Percentiles rank a stretch among this genome's conserved stretches.
These are phyloP conservation scores for Lasioglossum leucozonium DNA, from an alignment of 2,888 invertebrate genomes.

Conservation along the genomic window DNA sequence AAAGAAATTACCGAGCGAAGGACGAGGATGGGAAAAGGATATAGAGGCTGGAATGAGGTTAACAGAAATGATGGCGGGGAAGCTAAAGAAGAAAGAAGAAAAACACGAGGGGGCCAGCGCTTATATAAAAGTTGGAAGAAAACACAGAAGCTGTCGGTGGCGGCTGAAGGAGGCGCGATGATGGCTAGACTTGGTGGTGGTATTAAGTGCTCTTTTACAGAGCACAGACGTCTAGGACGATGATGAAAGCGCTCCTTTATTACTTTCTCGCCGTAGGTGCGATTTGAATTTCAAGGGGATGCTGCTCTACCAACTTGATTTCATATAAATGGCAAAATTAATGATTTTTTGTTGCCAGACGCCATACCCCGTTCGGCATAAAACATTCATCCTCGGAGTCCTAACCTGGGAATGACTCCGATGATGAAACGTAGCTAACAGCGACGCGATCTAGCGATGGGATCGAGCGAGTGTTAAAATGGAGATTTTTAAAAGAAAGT, in stretches of 20 bases:
- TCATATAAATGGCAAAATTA: constrained; percentile 15
- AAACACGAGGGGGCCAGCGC: constrained; percentile 37
- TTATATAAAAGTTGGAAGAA: constrained; percentile 66
- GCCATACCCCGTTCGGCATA: constrained; percentile 12
- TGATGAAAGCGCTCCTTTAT: constrained; percentile 69
- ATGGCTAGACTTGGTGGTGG: constrained; percentile 54
- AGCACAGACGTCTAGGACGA: constrained; percentile 60
- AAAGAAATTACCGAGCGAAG: background rate
- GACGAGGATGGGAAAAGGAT: constrained; percentile 20
- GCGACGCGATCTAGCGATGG: background rate
- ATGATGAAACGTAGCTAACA: background rate
- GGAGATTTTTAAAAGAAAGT: too few relatives aligned
- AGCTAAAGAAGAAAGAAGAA: constrained; percentile 24
- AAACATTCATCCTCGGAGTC: background rate
- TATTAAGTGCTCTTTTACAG: constrained; percentile 69
- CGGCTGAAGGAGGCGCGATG: constrained; percentile 58
- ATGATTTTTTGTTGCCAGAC: background rate
- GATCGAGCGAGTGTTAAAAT: too few relatives aligned
- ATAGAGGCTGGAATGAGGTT: constrained; percentile 9
- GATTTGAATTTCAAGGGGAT: constrained; percentile 67
- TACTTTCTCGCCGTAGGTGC: constrained; percentile 66
- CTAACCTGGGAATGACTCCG: background rate
- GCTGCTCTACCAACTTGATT: constrained; percentile 27
- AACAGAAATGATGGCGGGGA: constrained; percentile 19
- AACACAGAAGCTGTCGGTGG: constrained; percentile 63